These are phyloP conservation scores for Globodera rostochiensis DNA, from an alignment of 1,140 invertebrate species.

Conservation along the genomic window DNA sequence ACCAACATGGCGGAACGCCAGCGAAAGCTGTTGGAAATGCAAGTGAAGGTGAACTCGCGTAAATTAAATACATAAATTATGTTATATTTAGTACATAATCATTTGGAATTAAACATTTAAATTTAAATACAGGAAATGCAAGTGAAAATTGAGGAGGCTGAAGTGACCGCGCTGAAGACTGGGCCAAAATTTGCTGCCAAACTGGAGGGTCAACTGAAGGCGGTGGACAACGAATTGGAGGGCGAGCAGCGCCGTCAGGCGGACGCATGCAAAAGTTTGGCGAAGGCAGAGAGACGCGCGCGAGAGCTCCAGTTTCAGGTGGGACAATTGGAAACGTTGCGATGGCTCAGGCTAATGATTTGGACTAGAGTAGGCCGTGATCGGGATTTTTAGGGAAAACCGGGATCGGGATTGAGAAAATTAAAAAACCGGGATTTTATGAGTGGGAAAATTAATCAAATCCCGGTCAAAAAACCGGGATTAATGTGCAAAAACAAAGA, in stretches of 20 bases:
- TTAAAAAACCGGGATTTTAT: too few species aligned
- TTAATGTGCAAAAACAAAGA: too few species aligned
- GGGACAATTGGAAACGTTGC: neutral
- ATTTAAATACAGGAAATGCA: slow-evolving; percentile 57
- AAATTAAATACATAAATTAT: neutral
- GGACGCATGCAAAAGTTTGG: slow-evolving; percentile 75
- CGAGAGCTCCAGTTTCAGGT: slow-evolving; percentile 78
- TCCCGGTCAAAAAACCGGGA: too few species aligned
- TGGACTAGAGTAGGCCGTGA: too few species aligned
- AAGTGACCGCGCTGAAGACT: slow-evolving; percentile 93
- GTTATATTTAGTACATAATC: neutral
- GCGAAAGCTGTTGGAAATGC: slow-evolving; percentile 90
- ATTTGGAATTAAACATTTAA: neutral
- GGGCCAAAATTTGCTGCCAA: slow-evolving; percentile 79
- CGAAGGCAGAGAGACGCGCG: slow-evolving; percentile 75
- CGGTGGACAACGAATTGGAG: slow-evolving; percentile 94
- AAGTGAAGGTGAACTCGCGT: slow-evolving; percentile 79
- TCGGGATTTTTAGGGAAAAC: too few species aligned
- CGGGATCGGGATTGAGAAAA: too few species aligned
- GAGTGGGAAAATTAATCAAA: too few species aligned
- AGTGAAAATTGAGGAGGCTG: slow-evolving; percentile 75
- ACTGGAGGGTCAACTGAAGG: slow-evolving; percentile 70
- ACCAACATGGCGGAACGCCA: slow-evolving; percentile 95
- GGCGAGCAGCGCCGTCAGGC: slow-evolving; percentile 94
- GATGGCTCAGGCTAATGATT: too few species aligned